Evolutionary conservation across 2,797 vertebrate genomes (phyloP), one percentile per base, ranked within the genome.

Genomic region (Silurus lanzhouensis): DNA sequence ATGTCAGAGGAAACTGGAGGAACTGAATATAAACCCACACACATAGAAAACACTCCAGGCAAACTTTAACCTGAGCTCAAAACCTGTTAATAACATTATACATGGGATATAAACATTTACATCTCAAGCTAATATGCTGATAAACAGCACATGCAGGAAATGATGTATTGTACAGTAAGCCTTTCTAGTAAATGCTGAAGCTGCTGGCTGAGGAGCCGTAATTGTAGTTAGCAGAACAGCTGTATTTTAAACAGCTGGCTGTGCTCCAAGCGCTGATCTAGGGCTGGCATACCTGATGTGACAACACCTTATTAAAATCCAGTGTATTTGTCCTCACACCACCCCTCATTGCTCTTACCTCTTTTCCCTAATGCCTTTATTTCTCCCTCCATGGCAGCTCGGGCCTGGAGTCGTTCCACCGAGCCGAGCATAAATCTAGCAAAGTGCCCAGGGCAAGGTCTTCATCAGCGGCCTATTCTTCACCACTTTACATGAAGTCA

Each of bases 241-340:
- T 91, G 90, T 87, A 88, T 90, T 90, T 89, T 85, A 87, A 81
- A 63, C 83, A 88, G 84, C 85, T 93, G 93, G 93, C 92, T 86
- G 84, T 90, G 82, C 86, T 93, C 93, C 91, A 92, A 90, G 77
- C 88, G 78, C 89, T 94, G 92, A 94, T 93, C 89, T 91, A 91
- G 87, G 90, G 87, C 90, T 90, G 81, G 88, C 82, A 88, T 89
- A 91, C 93, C 90, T 91, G 89, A 91, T 92, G 88, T 93, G 92
- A 94, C 92, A 94, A 93, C 91, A 92, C 88, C 91, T 94, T 94
- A 93, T 93, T 94, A 93, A 92, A 95, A 93, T 92, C 91, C 84
- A 91, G 85, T 89, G 89, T 74, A 70, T 92, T 94, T 92, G 91
- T 92, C 92, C 92, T 92, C 91, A 89, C 66, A 71, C 74, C 83